These are phyloP conservation scores for Pandion haliaetus DNA, from an alignment of 2,113 vertebrate species.

Conservation along the genomic window DNA sequence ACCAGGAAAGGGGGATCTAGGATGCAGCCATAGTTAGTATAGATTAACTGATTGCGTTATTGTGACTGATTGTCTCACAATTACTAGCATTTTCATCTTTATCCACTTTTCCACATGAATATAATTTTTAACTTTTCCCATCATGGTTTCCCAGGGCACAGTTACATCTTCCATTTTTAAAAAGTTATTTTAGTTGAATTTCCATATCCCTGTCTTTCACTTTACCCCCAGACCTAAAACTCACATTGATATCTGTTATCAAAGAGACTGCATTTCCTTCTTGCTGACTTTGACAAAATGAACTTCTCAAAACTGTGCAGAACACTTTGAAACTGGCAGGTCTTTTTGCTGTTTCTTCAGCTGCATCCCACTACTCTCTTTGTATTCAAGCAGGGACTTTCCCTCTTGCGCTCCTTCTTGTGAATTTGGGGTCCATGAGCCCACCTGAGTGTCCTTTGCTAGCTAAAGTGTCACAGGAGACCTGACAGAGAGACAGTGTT, in stretches of 20 bases:
- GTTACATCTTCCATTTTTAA: neutral
- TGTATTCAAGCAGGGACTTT: neutral
- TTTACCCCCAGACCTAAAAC: neutral
- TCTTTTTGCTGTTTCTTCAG: neutral
- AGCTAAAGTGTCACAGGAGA: neutral
- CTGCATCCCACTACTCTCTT: neutral
- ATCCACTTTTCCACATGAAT: neutral
- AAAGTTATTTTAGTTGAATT: neutral
- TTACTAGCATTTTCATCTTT: neutral
- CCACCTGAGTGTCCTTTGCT: neutral
- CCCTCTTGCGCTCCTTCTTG: neutral
- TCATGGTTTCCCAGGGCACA: neutral
- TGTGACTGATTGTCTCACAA: neutral
- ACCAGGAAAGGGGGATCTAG: neutral
- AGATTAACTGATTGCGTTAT: neutral
- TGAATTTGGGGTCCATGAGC: neutral
- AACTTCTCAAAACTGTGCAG: neutral
- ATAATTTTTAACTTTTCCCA: neutral
- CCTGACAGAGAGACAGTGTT: neutral
- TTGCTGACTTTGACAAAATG: neutral
- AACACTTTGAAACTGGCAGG: neutral
- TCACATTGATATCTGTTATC: neutral
- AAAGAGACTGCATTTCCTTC: neutral
- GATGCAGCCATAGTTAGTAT: neutral
- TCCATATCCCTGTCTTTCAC: neutral